Evolutionary conservation across 2,888 invertebrate genomes (phyloP), one percentile per base, ranked within the genome.

Genomic region (Dinocampus coccinellae): DNA sequence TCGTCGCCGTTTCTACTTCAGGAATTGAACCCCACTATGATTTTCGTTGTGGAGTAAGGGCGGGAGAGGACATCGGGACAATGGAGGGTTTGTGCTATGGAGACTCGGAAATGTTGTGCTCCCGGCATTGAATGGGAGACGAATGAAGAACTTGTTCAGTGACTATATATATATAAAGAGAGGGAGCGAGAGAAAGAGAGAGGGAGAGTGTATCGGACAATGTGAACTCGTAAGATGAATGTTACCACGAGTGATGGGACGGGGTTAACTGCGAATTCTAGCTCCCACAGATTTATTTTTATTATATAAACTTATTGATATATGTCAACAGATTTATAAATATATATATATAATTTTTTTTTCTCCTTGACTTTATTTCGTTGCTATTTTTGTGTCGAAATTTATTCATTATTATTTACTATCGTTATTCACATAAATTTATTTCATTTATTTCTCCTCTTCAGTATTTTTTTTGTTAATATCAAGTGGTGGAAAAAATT

Each of bases 31-130:
- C 57, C 16, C 4, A 16, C 47, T 26, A 36, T 6, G 64, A 67
- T 39, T 47, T 47, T 29, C 39, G 20, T 13, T 26, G 63, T 71
- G 72, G 61, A 67, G 67, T 42, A 64, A 69, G 73, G 16, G 33
- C 39, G 73, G 67, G 72, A 70, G 65, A 36, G 61, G 66, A 53
- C 36, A 58, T 36, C 33, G 47, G 60, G 60, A 68, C 61, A 69
- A 71, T 65, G 63, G 69, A 64, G 55, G 36, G 62, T 36, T 62
- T 75, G 77, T 47, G 77, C 80, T 80, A 79, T 79, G 76, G 82
- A 84, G 85, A 85, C 81, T 84, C 84, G 85, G 84, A 85, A 85
- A 85, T 82, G 85, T 86, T 82, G 84, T 80, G 82, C 80, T 78
- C 75, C 79, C 75, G 75, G 36, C 74, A 75, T 77, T 85, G 82